These are phyloP conservation scores for Electrophaes corylata DNA, from an alignment of 2,888 invertebrate genomes.

Conservation along the genomic window DNA sequence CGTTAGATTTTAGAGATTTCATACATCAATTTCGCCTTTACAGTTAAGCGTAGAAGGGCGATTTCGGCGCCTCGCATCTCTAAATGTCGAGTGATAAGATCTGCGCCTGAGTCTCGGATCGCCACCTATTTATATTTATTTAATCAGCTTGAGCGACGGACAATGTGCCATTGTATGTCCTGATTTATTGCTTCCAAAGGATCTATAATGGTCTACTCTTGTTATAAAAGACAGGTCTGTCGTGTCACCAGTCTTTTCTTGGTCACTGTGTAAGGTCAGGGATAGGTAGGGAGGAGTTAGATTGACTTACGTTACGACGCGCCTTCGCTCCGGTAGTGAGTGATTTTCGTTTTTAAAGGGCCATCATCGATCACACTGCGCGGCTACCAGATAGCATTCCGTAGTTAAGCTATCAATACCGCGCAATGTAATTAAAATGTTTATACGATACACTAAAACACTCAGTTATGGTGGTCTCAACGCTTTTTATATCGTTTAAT, in stretches of 20 bases:
- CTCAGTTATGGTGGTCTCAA: no score
- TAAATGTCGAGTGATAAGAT: conserved; percentile 78
- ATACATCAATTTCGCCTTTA: conserved; percentile 56
- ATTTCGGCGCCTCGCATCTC: conserved; percentile 56
- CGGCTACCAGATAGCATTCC: no score
- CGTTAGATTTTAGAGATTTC: conserved; percentile 45
- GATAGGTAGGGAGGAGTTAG: no score
- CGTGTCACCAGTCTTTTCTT: conserved; percentile 8
- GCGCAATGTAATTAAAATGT: no score
- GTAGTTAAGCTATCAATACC: no score
- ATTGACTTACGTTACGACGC: no score
- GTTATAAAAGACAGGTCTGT: conserved; percentile 38
- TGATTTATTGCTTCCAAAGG: conserved; percentile 72
- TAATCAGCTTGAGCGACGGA: conserved; percentile 81
- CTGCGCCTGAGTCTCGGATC: conserved; percentile 68
- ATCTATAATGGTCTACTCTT: conserved; percentile 52
- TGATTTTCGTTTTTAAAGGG: no score
- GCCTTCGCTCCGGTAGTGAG: no score
- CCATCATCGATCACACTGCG: no score
- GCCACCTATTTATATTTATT: conserved; percentile 82
- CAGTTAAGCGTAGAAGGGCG: conserved; percentile 55
- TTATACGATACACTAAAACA: no score
- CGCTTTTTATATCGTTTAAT: background rate
- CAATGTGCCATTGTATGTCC: conserved; percentile 81
- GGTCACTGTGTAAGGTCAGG: background rate